phyloP scores from a whole-genome alignment of 1,140 invertebrate genomes.

The Neodiprion fabricii region DNA sequence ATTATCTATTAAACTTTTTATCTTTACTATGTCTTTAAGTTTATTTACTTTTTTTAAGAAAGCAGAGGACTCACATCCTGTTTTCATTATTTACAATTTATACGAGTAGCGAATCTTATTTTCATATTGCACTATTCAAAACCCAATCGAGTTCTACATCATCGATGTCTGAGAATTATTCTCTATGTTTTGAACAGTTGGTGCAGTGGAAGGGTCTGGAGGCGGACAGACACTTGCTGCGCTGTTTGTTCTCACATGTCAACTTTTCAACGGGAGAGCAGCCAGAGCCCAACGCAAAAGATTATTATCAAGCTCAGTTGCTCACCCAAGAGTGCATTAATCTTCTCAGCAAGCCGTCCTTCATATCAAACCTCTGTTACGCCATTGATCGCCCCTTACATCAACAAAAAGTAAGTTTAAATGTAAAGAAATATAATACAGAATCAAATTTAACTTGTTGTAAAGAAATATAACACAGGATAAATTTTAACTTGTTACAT shows the following conservation, averaged over 20 bases:
- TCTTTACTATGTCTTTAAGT: no score
- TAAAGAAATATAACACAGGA: slow-evolving; percentile 9
- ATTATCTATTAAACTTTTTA: no score
- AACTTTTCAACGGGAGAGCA: slow-evolving; percentile 67
- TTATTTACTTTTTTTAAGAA: no score
- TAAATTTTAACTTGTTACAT: slow-evolving; percentile 2
- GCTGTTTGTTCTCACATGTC: slow-evolving; percentile 82
- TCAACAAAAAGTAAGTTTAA: slow-evolving; percentile 64
- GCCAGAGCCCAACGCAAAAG: slow-evolving; percentile 61
- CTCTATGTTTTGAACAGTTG: slow-evolving; percentile 65
- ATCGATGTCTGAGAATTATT: slow-evolving; percentile 10
- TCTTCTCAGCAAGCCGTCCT: slow-evolving; percentile 76
- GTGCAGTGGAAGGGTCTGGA: slow-evolving; percentile 82
- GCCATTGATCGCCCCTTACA: slow-evolving; percentile 76
- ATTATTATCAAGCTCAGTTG: slow-evolving; percentile 74
- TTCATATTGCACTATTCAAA: no score
- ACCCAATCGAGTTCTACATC: no score
- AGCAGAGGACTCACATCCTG: no score
- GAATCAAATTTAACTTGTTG: slow-evolving; percentile 2
- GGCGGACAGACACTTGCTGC: slow-evolving; percentile 86
- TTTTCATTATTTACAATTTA: no score
- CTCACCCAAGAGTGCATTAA: slow-evolving; percentile 75
- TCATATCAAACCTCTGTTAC: slow-evolving; percentile 80
- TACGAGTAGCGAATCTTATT: no score
- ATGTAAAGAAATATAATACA: slow-evolving; percentile 19